Conservation (phyloP, 37 sponge, comb jelly and placozoan species). For the Trichoplax adhaerens region DNA sequence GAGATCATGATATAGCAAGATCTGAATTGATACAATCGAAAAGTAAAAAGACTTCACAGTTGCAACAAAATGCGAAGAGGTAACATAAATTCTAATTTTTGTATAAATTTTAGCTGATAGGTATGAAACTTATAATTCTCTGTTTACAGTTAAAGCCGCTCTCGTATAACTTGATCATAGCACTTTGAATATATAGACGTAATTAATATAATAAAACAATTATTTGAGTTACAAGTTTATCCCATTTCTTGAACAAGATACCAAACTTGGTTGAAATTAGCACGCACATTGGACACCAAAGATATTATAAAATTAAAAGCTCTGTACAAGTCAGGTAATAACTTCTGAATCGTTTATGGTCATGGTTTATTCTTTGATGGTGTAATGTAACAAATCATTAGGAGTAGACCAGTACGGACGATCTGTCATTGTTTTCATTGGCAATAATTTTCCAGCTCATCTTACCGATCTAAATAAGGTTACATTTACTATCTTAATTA, state of each 20-base stretch:
- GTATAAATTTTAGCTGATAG: too few species aligned
- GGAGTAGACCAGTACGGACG: constrained; percentile 50
- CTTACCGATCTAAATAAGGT: constrained; percentile 33
- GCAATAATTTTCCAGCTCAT: constrained; percentile 40
- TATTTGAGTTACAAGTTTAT: too few species aligned
- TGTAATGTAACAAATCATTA: constrained; percentile 2
- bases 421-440: constrained; percentile 53
- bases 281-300: constrained; percentile 39
- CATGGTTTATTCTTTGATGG: neutral
- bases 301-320: constrained; percentile 29
- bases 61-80: too few species aligned
- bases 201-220: too few species aligned
- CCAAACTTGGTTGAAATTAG: constrained; percentile 18
- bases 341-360: neutral
- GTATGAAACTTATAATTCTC: too few species aligned
- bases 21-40: constrained; percentile 20
- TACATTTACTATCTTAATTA: neutral
- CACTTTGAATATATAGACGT: too few species aligned
- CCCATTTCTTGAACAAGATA: constrained; percentile 16
- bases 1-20: constrained; percentile 49
- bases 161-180: too few species aligned
- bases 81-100: too few species aligned
- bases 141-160: neutral
- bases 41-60: neutral
- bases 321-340: constrained; percentile 51